These are phyloP conservation scores for Fopius arisanus DNA, from an alignment of 1,140 invertebrate genomes.

Conservation along the genomic window DNA sequence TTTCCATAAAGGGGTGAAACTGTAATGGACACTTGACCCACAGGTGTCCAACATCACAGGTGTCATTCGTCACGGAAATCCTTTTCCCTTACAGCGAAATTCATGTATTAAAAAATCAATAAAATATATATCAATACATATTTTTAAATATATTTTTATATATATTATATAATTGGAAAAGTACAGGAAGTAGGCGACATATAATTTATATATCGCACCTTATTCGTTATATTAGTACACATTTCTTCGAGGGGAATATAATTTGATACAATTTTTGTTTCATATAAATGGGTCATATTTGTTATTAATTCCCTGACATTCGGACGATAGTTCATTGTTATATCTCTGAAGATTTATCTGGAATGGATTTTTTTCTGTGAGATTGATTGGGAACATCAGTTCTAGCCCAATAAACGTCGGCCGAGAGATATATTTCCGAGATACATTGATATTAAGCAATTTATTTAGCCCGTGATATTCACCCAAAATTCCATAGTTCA, in stretches of 20 bases:
- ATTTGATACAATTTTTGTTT: background rate
- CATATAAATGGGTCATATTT: background rate
- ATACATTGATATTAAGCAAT: constrained; percentile 16
- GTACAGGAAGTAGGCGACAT: too few relatives aligned
- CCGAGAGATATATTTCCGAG: background rate
- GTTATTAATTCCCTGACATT: background rate
- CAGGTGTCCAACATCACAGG: too few relatives aligned
- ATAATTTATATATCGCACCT: too few relatives aligned
- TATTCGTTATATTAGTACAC: background rate
- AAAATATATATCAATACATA: too few relatives aligned
- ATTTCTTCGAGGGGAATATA: background rate
- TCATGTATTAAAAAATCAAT: too few relatives aligned
- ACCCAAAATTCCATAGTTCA: background rate
- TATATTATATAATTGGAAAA: too few relatives aligned
- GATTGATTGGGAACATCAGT: constrained; percentile 24
- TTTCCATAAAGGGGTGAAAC: too few relatives aligned
- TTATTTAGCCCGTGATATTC: constrained; percentile 17
- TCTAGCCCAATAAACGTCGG: constrained; percentile 22
- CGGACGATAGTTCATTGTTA: background rate
- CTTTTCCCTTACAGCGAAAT: too few relatives aligned
- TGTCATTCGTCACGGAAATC: too few relatives aligned
- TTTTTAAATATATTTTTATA: too few relatives aligned
- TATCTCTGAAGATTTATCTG: background rate
- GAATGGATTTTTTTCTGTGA: background rate
- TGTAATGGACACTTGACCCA: too few relatives aligned